Conservation (phyloP, 2,113 vertebrate species). For the Ardeotis arabs region DNA sequence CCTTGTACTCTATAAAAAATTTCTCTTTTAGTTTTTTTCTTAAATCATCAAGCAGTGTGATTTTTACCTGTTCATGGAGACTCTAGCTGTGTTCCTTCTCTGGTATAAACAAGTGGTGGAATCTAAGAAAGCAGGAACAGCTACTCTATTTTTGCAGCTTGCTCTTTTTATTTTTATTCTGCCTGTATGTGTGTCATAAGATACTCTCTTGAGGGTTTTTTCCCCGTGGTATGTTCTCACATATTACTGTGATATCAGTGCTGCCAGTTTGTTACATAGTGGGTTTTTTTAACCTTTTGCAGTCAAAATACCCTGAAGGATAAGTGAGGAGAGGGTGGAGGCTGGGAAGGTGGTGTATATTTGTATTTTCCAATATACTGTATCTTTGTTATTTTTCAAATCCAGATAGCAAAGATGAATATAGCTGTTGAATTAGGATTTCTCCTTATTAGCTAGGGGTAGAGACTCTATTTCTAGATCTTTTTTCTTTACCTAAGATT, state of each 20-base stretch:
- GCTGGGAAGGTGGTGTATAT: background rate
- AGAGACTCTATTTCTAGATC: background rate
- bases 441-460: background rate
- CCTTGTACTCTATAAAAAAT: background rate
- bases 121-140: background rate
- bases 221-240: background rate
- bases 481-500: background rate
- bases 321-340: background rate
- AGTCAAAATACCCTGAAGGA: background rate
- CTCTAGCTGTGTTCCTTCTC: background rate
- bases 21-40: background rate
- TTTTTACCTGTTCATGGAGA: background rate
- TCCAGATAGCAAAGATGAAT: background rate
- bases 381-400: background rate
- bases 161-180: background rate
- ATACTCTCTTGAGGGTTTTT: fast-evolving
- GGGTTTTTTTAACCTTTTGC: background rate
- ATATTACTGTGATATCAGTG: background rate
- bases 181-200: background rate
- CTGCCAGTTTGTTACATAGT: background rate
- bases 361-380: background rate
- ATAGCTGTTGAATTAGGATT: background rate
- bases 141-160: background rate
- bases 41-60: background rate
- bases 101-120: background rate